These are phyloP conservation scores for Protosalanx chinensis DNA, from an alignment of 2,797 vertebrate genomes.

Conservation along the genomic window DNA sequence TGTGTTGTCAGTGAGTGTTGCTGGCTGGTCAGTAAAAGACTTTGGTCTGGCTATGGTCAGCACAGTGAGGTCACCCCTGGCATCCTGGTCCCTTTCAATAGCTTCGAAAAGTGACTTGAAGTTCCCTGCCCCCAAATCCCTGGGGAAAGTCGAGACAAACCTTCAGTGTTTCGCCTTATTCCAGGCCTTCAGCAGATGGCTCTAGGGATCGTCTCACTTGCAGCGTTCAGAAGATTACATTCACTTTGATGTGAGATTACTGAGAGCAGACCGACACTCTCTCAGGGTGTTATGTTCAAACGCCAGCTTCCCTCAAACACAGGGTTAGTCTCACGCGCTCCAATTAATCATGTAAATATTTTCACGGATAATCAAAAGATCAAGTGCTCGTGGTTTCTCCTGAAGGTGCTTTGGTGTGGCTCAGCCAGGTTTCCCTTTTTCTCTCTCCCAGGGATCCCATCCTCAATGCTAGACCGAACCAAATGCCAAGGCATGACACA, in stretches of 20 bases:
- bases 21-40: conserved; percentile 62
- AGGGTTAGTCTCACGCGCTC: conserved; percentile 1
- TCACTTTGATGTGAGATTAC: conserved; percentile 56
- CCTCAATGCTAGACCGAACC: conserved; percentile 53
- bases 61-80: conserved; percentile 78
- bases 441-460: conserved; percentile 51
- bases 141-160: conserved; percentile 46
- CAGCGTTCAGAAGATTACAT: conserved; percentile 20
- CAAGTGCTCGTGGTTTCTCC: conserved; percentile 45
- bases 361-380: conserved; percentile 54
- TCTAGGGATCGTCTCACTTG: conserved; percentile 45
- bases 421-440: conserved; percentile 56
- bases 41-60: conserved; percentile 59
- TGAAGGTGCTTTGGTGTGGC: conserved; percentile 55
- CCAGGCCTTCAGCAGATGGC: conserved; percentile 50
- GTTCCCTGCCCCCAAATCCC: conserved; percentile 72
- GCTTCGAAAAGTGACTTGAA: conserved; percentile 86
- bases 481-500: conserved; percentile 54
- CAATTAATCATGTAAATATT: conserved; percentile 59
- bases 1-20: conserved; percentile 18
- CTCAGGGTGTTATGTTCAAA: conserved; percentile 36
- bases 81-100: conserved; percentile 81
- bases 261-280: conserved; percentile 38
- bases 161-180: conserved; percentile 49
- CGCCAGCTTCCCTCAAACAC: conserved; percentile 28